Conservation (phyloP, 2,797 vertebrate genomes). For the Aselliscus stoliczkanus region DNA sequence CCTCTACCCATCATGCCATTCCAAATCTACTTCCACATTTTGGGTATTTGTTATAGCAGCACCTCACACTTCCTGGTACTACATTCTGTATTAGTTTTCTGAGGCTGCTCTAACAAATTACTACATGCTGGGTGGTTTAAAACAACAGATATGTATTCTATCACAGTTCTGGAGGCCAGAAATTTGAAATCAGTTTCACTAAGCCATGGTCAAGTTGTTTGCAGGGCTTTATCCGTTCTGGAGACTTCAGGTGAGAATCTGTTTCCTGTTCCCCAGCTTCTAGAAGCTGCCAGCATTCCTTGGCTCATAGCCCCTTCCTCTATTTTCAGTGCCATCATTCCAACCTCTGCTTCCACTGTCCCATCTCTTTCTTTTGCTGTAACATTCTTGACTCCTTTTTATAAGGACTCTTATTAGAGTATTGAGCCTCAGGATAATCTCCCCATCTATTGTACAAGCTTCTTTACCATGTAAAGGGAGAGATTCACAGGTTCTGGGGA, state of each 20-base stretch:
- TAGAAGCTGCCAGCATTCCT: not conserved
- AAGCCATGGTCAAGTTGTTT: not conserved
- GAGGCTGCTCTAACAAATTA: not conserved
- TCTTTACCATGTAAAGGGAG: not conserved
- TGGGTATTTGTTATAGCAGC: not conserved
- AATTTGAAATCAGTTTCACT: not conserved
- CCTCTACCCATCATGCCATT: not conserved
- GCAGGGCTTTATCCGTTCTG: not conserved
- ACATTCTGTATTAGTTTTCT: not conserved
- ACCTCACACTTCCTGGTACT: not conserved
- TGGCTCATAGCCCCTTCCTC: not conserved
- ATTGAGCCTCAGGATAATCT: not conserved
- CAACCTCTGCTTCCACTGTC: not conserved
- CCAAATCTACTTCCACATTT: slow-evolving; percentile 1
- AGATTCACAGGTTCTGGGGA: not conserved
- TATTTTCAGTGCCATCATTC: not conserved
- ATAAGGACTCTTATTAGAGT: not conserved
- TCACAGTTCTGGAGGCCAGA: not conserved
- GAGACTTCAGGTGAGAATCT: not conserved
- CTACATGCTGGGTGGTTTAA: not conserved
- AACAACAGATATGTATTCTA: not conserved
- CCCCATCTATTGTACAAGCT: not conserved
- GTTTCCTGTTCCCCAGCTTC: not conserved
- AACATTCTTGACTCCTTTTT: not conserved
- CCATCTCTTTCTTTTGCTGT: not conserved